Evolutionary conservation across 2,888 invertebrate species (phyloP).

Genomic region (Agonopterix subpropinquella): DNA sequence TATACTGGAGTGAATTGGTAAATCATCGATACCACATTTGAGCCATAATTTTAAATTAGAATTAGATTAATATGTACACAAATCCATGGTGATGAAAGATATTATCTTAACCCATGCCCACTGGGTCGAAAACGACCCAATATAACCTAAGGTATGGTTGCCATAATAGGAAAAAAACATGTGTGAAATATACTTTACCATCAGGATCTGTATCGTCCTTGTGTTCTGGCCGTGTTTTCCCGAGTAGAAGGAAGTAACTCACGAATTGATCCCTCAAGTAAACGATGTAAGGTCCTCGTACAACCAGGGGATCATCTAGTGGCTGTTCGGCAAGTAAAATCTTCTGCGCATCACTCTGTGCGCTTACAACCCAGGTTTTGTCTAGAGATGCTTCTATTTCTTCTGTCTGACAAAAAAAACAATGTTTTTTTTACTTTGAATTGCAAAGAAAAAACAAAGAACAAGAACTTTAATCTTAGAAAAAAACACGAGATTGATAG

Average conservation of each 20-base stretch:
- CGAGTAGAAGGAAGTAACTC: slow-evolving; percentile 88
- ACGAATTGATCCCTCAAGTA: slow-evolving; percentile 85
- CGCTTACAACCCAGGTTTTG: slow-evolving; percentile 94
- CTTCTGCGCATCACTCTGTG: slow-evolving; percentile 86
- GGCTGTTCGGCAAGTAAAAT: slow-evolving; percentile 79
- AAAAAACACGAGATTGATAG: too few species aligned
- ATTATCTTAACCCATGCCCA: too few species aligned
- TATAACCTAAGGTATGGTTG: background rate
- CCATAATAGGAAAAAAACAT: background rate
- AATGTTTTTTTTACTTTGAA: background rate
- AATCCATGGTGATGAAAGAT: too few species aligned
- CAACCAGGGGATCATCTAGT: slow-evolving; percentile 79
- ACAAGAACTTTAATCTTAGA: too few species aligned
- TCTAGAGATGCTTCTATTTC: slow-evolving; percentile 86
- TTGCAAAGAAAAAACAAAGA: background rate
- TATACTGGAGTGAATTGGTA: too few species aligned
- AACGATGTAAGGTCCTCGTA: slow-evolving; percentile 90
- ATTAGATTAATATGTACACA: too few species aligned
- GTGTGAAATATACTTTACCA: slow-evolving; percentile 61
- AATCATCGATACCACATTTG: too few species aligned
- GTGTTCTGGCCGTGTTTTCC: slow-evolving; percentile 72
- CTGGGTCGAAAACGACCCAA: too few species aligned
- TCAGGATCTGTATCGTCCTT: slow-evolving; percentile 76
- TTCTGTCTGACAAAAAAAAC: slow-evolving; percentile 69
- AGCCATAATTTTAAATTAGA: too few species aligned